phyloP scores from a whole-genome alignment of 2,797 vertebrate genomes.

The Gila robusta region DNA sequence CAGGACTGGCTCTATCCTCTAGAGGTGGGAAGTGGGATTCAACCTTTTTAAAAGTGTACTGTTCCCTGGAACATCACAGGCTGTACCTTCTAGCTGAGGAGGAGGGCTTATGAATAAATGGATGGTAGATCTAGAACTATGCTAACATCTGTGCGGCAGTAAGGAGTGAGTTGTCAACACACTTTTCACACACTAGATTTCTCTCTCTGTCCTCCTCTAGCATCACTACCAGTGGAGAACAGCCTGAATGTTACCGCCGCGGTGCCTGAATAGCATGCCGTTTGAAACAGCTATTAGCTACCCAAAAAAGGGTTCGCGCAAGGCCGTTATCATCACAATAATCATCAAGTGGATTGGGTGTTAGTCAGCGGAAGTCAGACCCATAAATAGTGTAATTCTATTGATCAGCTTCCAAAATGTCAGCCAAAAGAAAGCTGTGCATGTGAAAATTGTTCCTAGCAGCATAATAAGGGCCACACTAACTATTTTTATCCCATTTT shows the following conservation, averaged over 20 bases:
- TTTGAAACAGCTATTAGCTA: constrained; percentile 2
- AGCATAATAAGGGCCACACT: not conserved
- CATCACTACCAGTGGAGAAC: not conserved
- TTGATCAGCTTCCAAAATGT: constrained; percentile 59
- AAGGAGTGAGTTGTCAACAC: constrained; percentile 23
- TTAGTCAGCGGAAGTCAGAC: constrained; percentile 28
- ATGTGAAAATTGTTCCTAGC: constrained; percentile 55
- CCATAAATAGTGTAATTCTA: constrained; percentile 50
- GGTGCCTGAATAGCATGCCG: not conserved
- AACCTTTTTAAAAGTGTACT: not conserved
- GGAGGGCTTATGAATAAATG: constrained; percentile 26
- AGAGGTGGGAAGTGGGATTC: not conserved
- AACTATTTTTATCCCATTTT: not conserved
- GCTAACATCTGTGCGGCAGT: constrained; percentile 7
- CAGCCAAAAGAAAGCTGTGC: constrained; percentile 50
- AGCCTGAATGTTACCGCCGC: not conserved
- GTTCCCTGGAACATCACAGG: constrained; percentile 22
- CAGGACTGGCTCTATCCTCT: not conserved
- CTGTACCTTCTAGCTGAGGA: not conserved
- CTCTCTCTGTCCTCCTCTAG: not conserved
- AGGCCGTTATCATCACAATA: constrained; percentile 50
- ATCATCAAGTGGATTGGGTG: constrained; percentile 38
- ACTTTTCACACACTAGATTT: not conserved
- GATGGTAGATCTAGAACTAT: not conserved
- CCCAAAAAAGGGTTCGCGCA: constrained; percentile 46